Evolutionary conservation across 2,888 invertebrate species (phyloP), one percentile per base, ranked within the genome.

Genomic region (Iselma pallidipennis): DNA sequence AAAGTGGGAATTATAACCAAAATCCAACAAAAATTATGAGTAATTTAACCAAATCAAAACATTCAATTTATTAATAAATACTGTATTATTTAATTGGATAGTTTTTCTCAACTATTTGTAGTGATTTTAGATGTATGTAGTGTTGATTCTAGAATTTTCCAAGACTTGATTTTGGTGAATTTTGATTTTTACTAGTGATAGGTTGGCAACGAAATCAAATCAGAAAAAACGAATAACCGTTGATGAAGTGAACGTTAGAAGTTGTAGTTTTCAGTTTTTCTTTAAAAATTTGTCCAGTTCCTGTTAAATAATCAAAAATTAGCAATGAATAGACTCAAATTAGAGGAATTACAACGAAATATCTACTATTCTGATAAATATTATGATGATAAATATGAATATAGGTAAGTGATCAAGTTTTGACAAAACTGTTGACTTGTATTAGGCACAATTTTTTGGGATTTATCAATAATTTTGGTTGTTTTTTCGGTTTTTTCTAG

Each of bases 301-400:
- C 49, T 51, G 28, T 51, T 51, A 28, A 26, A 49, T 51, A 51
- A 51, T 51, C 31, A 51, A 51, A 29, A 50, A 42, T 19, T 42
- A 21, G 42, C 42, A 49, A 77, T 77, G 76, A 74, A 75, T 58
- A 66, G 69, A 37, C 70, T 67, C 56, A 61, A 61, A 37, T 52
- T 74, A 6, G 78, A 79, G 68, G 79, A 81, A 65, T 64, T 80
- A 66, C 77, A 77, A 57, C 89, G 90, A 80, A 90, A 92, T 68
- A 95, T 96, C 74, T 95, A 92, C 78, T 96, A 96, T 82, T 96
- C 96, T 0, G 93, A 93, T 70, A 96, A 95, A 86, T 96, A 96
- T 81, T 91, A 88, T 76, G 96, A 96, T 76, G 95, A 95, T 64
- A 87, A 91, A 71, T 93, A 89, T 78, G 96, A 96, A 82, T 96